phyloP scores from a whole-genome alignment of 2,888 invertebrate species.

The Yponomeuta sedellus region DNA sequence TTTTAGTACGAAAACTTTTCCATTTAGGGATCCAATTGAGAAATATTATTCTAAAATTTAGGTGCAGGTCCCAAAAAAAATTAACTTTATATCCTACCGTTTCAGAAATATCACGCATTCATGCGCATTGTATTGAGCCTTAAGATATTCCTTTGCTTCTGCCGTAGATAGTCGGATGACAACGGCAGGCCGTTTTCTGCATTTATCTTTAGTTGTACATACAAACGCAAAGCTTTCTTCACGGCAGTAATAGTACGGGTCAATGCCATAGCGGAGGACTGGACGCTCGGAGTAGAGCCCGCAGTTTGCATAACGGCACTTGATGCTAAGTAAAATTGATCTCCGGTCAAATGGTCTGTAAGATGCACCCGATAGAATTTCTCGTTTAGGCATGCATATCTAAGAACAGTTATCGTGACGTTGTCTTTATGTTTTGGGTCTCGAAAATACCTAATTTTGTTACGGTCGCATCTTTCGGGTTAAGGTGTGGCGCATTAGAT shows the following conservation, averaged over 20 bases:
- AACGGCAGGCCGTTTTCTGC: too few relatives aligned
- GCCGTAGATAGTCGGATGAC: too few relatives aligned
- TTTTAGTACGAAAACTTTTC: too few relatives aligned
- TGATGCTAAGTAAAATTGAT: conserved; percentile 15
- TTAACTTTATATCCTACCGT: too few relatives aligned
- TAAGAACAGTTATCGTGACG: not conserved
- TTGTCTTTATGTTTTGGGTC: too few relatives aligned
- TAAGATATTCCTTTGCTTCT: too few relatives aligned
- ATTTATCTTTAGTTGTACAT: not conserved
- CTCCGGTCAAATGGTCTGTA: conserved; percentile 36
- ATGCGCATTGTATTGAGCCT: too few relatives aligned
- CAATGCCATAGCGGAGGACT: conserved; percentile 58
- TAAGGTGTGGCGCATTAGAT: not conserved
- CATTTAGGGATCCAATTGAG: too few relatives aligned
- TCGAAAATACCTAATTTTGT: not conserved
- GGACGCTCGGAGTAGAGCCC: conserved; percentile 15
- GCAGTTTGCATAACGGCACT: conserved; percentile 50
- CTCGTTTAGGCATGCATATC: not conserved
- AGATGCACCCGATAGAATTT: conserved; percentile 45
- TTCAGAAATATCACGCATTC: too few relatives aligned
- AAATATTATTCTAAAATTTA: too few relatives aligned
- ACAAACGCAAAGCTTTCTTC: not conserved
- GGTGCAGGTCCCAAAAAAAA: too few relatives aligned
- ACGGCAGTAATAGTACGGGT: conserved; percentile 32
- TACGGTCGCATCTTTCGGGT: not conserved